Evolutionary conservation across 2,113 vertebrate species (phyloP).

Genomic region (Gallinago paraguaiae): DNA sequence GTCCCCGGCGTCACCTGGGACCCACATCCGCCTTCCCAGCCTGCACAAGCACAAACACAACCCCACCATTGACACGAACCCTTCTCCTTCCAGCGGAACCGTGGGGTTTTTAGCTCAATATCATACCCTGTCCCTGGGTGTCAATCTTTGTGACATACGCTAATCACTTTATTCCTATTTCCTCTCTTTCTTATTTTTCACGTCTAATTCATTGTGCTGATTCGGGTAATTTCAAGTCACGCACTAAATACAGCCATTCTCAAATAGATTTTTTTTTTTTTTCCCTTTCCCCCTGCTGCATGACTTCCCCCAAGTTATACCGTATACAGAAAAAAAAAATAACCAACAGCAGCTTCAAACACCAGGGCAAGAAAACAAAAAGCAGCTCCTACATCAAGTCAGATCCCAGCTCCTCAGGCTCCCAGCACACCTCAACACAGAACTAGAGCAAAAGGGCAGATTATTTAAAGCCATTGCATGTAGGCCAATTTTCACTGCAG

Average conservation of each 20-base stretch:
- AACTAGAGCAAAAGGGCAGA: slow-evolving; percentile 68
- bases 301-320: background rate
- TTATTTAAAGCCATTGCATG: slow-evolving; percentile 68
- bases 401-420: slow-evolving; percentile 47
- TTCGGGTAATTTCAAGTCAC: background rate
- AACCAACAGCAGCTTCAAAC: slow-evolving; percentile 15
- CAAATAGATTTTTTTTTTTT: background rate
- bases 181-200: background rate
- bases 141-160: background rate
- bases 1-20: background rate
- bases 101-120: background rate
- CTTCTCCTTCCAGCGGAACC: background rate
- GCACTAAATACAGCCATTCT: background rate
- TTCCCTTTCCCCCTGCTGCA: background rate
- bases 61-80: background rate
- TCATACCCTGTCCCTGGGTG: background rate
- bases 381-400: slow-evolving; percentile 27
- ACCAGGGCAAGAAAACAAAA: slow-evolving; percentile 33
- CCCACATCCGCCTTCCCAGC: background rate
- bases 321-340: background rate
- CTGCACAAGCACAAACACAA: slow-evolving; percentile 1
- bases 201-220: background rate
- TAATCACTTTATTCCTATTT: background rate
- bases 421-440: slow-evolving; percentile 40
- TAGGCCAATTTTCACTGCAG: slow-evolving; percentile 68